Conservation (phyloP, 2,888 invertebrate genomes). For the Caenorhabditis panamensis region DNA sequence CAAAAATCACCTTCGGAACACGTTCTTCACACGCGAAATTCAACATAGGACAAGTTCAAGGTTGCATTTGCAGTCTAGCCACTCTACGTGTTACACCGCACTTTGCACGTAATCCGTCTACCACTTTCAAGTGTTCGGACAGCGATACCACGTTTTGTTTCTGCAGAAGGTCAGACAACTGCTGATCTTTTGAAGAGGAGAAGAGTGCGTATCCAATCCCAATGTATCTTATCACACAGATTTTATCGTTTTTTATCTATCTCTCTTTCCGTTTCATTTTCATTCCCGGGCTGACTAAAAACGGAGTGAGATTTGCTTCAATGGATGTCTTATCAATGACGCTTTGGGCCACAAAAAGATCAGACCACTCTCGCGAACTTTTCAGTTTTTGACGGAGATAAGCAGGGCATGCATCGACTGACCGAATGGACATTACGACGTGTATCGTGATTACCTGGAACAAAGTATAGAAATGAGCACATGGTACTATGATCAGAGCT, state of each 20-base stretch:
- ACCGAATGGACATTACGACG: neutral
- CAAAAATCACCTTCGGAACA: too few species aligned
- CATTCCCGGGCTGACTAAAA: too few species aligned
- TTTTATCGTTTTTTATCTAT: neutral
- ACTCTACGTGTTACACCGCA: too few species aligned
- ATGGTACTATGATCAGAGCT: neutral
- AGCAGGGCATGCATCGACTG: neutral
- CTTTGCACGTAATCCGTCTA: too few species aligned
- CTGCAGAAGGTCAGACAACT: neutral
- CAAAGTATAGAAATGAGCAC: neutral
- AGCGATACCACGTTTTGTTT: too few species aligned
- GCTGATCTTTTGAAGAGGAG: neutral
- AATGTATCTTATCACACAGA: neutral
- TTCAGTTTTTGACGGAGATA: neutral
- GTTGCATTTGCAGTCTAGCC: too few species aligned
- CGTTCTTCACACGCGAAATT: too few species aligned
- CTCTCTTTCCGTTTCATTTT: too few species aligned
- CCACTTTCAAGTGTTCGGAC: too few species aligned
- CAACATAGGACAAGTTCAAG: too few species aligned
- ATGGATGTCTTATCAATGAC: neutral
- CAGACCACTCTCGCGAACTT: slow-evolving; percentile 4
- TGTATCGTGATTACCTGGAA: neutral
- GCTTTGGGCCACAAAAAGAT: neutral
- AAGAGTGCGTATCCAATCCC: too few species aligned
- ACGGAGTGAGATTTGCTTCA: too few species aligned